phyloP scores from a whole-genome alignment of 2,113 vertebrate species.

The Lanius ludovicianus region DNA sequence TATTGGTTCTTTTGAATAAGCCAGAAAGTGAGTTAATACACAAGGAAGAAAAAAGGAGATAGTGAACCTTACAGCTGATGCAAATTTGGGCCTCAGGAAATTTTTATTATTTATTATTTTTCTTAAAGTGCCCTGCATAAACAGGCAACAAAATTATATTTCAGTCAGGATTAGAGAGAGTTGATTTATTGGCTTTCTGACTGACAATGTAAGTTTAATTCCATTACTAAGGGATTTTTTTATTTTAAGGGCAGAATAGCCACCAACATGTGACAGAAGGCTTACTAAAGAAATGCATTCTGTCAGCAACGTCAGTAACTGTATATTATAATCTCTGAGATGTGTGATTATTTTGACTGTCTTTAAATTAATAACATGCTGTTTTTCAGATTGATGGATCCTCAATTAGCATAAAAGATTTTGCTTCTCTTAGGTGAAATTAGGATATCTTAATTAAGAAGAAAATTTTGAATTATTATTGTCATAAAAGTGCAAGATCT shows the following conservation, averaged over 20 bases:
- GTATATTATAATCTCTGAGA: not conserved
- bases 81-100: not conserved
- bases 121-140: not conserved
- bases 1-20: not conserved
- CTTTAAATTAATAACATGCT: conserved; percentile 26
- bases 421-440: not conserved
- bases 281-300: conserved; percentile 47
- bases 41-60: not conserved
- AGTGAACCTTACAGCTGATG: not conserved
- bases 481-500: not conserved
- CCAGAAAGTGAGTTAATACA: not conserved
- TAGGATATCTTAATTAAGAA: not conserved
- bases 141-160: conserved; percentile 7
- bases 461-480: not conserved
- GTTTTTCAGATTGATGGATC: conserved; percentile 5
- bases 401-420: not conserved
- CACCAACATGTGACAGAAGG: conserved; percentile 1
- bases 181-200: conserved; percentile 6
- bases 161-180: not conserved
- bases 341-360: conserved; percentile 17
- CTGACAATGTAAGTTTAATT: conserved; percentile 11
- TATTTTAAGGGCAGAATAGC: conserved; percentile 1
- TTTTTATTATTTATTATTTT: not conserved
- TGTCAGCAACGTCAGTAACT: conserved; percentile 17
- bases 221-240: not conserved